Evolutionary conservation across 2,888 invertebrate genomes (phyloP).

Genomic region (Lordiphosa fenestrarum): DNA sequence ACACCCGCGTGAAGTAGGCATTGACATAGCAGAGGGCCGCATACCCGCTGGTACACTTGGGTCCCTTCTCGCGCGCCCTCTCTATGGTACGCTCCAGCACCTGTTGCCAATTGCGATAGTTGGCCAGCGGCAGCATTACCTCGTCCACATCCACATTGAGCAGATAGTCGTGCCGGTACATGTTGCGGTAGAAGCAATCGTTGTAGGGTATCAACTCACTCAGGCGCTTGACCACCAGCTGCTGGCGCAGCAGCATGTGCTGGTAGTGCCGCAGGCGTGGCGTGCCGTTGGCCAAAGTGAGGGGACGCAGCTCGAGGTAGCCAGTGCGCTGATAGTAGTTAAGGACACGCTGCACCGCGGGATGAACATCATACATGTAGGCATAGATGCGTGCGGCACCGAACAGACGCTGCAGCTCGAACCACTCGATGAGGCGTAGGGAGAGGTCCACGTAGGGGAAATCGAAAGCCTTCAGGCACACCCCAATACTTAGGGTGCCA

Average conservation of each 20-base stretch:
- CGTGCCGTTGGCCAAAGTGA: constrained; percentile 91
- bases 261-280: constrained; percentile 92
- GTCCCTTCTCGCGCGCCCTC: neutral
- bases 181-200: constrained; percentile 94
- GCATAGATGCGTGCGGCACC: constrained; percentile 94
- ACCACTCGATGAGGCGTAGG: constrained; percentile 93
- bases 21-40: constrained; percentile 90
- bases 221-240: constrained; percentile 92
- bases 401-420: constrained; percentile 89
- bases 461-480: constrained; percentile 94
- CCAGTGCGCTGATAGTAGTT: constrained; percentile 83
- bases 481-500: constrained; percentile 82
- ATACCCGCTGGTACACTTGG: constrained; percentile 30
- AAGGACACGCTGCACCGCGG: constrained; percentile 89
- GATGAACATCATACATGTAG: constrained; percentile 92
- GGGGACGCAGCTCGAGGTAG: constrained; percentile 85
- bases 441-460: constrained; percentile 93
- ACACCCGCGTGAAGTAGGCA: constrained; percentile 90
- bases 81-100: constrained; percentile 70
- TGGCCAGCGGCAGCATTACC: constrained; percentile 88
- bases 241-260: constrained; percentile 90
- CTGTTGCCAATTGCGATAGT: constrained; percentile 80
- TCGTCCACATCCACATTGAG: constrained; percentile 94
- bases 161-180: constrained; percentile 92
- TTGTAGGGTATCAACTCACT: constrained; percentile 96